Conservation (phyloP, 1,140 invertebrate species). For the Drosophila lini region DNA sequence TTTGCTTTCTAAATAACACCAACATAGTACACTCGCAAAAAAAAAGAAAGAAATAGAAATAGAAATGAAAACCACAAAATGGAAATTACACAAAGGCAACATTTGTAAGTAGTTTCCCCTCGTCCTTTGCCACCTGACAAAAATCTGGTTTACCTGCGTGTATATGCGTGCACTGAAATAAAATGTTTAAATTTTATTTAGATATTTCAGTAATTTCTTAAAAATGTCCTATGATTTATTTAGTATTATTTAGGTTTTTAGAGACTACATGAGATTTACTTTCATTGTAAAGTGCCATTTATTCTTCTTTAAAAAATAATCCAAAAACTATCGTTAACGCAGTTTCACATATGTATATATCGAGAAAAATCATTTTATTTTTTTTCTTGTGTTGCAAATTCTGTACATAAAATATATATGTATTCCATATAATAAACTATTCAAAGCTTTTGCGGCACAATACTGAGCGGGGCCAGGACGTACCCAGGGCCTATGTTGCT, state of each 20-base stretch:
- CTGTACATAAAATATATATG: constrained; percentile 24
- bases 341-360: too few relatives aligned
- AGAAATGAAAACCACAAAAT: constrained; percentile 16
- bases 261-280: background rate
- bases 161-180: background rate
- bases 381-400: constrained; percentile 15
- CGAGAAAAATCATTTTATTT: too few relatives aligned
- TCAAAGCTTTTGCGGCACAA: constrained; percentile 63
- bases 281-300: accelerated
- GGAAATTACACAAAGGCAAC: constrained; percentile 55
- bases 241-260: background rate
- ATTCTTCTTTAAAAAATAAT: too few relatives aligned
- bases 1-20: constrained; percentile 54
- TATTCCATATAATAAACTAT: constrained; percentile 65
- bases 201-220: background rate
- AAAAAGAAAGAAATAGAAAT: constrained; percentile 2
- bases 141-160: constrained; percentile 34
- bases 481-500: constrained; percentile 21
- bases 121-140: constrained; percentile 8
- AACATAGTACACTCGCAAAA: constrained; percentile 16
- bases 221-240: background rate
- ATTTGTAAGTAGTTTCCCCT: constrained; percentile 48
- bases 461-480: constrained; percentile 20
- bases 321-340: too few relatives aligned
- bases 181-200: background rate